Evolutionary conservation across 1,140 invertebrate species (phyloP), one percentile per base, ranked within the genome.

Genomic region (Pachyrhynchus sulphureomaculatus): DNA sequence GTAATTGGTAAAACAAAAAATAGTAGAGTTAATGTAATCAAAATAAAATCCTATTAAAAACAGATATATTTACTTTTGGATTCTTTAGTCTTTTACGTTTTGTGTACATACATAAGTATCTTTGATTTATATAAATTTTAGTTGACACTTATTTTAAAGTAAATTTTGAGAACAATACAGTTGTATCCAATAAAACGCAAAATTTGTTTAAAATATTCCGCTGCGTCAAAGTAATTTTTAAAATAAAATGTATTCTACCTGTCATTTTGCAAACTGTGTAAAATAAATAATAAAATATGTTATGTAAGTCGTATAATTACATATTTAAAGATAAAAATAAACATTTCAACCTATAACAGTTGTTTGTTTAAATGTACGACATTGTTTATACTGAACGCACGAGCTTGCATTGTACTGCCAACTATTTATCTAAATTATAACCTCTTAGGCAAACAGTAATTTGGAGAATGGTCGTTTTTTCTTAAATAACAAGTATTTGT

Each of bases 401-500:
- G 53, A 56, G 39, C 53, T 56, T 32, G 39, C 53, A 56, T 56
- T 56, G 53, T 56, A 33, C 18, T 56, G 53, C 53, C 39, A 56
- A 45, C 23, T 55, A 56, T 41, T 8, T 56, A 18, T 42, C 18
- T 42, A 21, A 42, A 20, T 42, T 18, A 18, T 12, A 42, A 42
- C 36, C 53, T 26, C 13, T 33, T 45, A 17, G 21, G 37, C 53
- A 56, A 56, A 56, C 42, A 56, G 4, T 17, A 23, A 12, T 56
- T 56, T 45, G 29, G 53, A 56, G 53, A 56, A 56, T 56, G 29
- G 26, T 47, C 53, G 53, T 56, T 56, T 56, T 56, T 20, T 41
- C 53, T 45, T 26, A 56, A 56, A 56, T 56, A 56, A 45, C 53
- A 33, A 23, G 53, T 56, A 56, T 56, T 56, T 56, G 53, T 45